These are phyloP conservation scores for Sebastiscus albofasciatus DNA, from an alignment of 2,797 vertebrate genomes.

Conservation along the genomic window DNA sequence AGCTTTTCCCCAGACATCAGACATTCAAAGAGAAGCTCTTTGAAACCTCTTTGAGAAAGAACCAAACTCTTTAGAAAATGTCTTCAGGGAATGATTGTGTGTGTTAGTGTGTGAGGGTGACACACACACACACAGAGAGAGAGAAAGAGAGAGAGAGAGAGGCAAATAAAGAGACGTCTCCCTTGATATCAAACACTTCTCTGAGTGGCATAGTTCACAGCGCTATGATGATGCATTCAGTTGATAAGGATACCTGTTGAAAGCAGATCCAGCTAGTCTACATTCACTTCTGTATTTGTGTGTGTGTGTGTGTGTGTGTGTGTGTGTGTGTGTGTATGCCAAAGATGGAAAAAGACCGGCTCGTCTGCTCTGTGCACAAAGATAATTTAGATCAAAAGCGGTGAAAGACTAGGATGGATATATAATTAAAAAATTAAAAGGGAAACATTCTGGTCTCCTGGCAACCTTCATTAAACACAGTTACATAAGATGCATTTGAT, in stretches of 20 bases:
- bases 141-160: too few relatives aligned
- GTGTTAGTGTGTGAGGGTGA: neutral
- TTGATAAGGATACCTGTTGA: constrained; percentile 27
- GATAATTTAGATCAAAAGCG: neutral
- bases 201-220: constrained; percentile 27
- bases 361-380: neutral
- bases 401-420: neutral
- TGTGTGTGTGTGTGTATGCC: neutral
- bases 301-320: neutral
- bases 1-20: constrained; percentile 50
- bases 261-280: neutral
- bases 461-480: too few relatives aligned
- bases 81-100: constrained; percentile 48
- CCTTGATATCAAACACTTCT: constrained; percentile 27
- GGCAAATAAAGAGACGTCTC: constrained; percentile 21
- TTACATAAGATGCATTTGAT: neutral
- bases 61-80: constrained; percentile 56
- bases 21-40: constrained; percentile 56
- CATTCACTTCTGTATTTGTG: neutral
- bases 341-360: too few relatives aligned
- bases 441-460: too few relatives aligned
- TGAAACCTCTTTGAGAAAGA: constrained; percentile 55
- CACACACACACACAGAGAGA: neutral
- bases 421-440: too few relatives aligned
- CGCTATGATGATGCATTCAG: constrained; percentile 8